These are phyloP conservation scores for Bombylius major DNA, from an alignment of 2,888 invertebrate genomes.

Conservation along the genomic window DNA sequence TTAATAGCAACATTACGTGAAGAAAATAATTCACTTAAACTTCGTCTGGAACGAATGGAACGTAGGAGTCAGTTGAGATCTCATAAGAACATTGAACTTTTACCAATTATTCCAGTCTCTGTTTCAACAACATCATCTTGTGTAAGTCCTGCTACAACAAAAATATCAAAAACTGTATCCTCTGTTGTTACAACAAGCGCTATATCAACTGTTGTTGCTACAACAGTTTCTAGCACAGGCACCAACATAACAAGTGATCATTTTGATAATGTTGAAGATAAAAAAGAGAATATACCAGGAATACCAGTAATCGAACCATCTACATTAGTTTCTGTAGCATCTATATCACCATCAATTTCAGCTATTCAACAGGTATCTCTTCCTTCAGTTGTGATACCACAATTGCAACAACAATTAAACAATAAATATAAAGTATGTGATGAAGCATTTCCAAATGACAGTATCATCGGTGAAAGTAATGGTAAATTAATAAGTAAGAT, in stretches of 20 bases:
- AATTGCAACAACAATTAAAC: conserved; percentile 38
- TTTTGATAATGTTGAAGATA: neutral
- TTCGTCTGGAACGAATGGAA: conserved; percentile 22
- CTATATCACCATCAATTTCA: conserved; percentile 37
- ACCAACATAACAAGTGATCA: neutral
- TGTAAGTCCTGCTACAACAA: neutral
- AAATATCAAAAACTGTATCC: neutral
- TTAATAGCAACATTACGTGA: conserved; percentile 54
- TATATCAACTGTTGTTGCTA: neutral
- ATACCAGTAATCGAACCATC: conserved; percentile 2
- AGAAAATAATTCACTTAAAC: conserved; percentile 68
- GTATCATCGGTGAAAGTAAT: conserved; percentile 27
- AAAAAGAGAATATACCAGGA: conserved; percentile 11
- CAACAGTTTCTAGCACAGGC: neutral
- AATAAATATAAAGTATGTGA: conserved; percentile 19
- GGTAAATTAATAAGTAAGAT: conserved; percentile 29
- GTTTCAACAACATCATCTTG: neutral
- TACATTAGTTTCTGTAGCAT: conserved; percentile 40
- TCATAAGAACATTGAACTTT: conserved; percentile 10
- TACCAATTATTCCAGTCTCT: conserved; percentile 16
- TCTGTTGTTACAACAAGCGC: neutral
- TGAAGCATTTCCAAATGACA: conserved; percentile 9
- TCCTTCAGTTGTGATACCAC: neutral
- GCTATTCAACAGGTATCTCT: neutral
- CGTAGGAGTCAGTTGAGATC: conserved; percentile 18